These are phyloP conservation scores for Sardina pilchardus DNA, from an alignment of 2,113 vertebrate genomes.

Conservation along the genomic window DNA sequence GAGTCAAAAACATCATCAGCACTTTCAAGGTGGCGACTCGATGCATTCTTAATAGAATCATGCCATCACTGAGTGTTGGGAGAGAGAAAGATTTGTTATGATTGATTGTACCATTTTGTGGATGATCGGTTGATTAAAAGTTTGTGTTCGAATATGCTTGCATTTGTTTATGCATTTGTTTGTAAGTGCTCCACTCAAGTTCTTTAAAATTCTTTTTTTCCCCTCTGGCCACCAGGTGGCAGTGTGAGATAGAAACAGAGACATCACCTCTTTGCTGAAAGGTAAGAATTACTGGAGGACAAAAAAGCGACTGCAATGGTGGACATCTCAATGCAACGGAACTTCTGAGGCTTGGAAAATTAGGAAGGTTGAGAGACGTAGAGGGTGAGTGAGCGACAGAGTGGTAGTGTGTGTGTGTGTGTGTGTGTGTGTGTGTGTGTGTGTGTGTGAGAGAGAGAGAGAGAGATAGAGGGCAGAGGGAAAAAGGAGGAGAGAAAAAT, in stretches of 20 bases:
- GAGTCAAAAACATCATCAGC: not conserved
- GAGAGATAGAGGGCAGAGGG: not conserved
- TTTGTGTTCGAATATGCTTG: not conserved
- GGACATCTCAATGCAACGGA: not conserved
- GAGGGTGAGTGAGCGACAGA: not conserved
- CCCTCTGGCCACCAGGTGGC: conserved; percentile 51
- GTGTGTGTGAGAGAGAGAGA: not conserved
- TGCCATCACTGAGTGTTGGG: not conserved
- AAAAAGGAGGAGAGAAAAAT: not conserved
- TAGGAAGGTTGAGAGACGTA: not conserved
- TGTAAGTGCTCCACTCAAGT: not conserved
- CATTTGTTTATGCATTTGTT: not conserved
- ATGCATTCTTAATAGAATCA: not conserved
- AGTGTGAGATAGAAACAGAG: conserved; percentile 39
- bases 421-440: no score
- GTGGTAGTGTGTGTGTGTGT: conserved; percentile 31
- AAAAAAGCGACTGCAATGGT: not conserved
- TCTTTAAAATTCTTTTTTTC: not conserved
- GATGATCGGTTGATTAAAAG: not conserved
- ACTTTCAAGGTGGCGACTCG: not conserved
- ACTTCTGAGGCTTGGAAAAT: not conserved
- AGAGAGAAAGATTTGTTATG: not conserved
- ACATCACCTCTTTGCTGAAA: not conserved
- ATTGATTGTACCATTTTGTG: not conserved
- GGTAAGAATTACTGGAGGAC: not conserved